Base-by-base conservation (phyloP, 2,113 vertebrate species). In the Syrmaticus mikado region DNA sequence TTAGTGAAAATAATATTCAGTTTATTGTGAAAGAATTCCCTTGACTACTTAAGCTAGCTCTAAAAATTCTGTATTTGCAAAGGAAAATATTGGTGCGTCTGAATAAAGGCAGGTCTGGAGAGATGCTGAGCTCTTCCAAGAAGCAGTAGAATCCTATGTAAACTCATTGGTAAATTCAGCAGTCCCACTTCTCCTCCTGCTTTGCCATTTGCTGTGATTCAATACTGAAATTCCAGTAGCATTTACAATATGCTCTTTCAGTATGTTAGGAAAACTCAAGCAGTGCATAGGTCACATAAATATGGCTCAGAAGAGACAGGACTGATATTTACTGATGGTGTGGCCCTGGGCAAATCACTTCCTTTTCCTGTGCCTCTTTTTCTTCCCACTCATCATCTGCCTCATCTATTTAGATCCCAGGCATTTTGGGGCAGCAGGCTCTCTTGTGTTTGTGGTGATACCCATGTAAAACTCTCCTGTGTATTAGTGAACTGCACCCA, bases 341-440 rank as follows among this genome's bases (percentile, higher is more conserved):
- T 81, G 82, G 88, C 82, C 96, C 80, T 8, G 38, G 82, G 85
- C 93, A 95, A 94, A 85, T 83, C 77, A 60, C 64, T 92, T 95
- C 60, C 68, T 53, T 91, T 95, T 91, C 88, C 92, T 91, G 67
- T 0, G 4, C 77, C 48, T 92, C 67, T 61, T 30, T 72, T 46
- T 53, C 94, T 92, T 91, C 94, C 92, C 92, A 94, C 89, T 94
- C 94, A 94, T 92, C 89, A 89, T 94, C 82, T 96, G 93, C 79
- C 65, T 72, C 19, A 10, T 71, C 91, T 96, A 43, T 87, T 95
- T 87, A 75, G 58, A 90, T 92, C 81, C 40, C 36, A 83, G 73
- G 76, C 82, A 27, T 45, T 90, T 81, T 14, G 79, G 89, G 85
- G 72, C 76, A 90, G 68, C 65, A 70, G 71, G 28, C 50, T 93